Base-by-base conservation (phyloP, 2,797 vertebrate species). In the Microctenopoma lineatum region DNA sequence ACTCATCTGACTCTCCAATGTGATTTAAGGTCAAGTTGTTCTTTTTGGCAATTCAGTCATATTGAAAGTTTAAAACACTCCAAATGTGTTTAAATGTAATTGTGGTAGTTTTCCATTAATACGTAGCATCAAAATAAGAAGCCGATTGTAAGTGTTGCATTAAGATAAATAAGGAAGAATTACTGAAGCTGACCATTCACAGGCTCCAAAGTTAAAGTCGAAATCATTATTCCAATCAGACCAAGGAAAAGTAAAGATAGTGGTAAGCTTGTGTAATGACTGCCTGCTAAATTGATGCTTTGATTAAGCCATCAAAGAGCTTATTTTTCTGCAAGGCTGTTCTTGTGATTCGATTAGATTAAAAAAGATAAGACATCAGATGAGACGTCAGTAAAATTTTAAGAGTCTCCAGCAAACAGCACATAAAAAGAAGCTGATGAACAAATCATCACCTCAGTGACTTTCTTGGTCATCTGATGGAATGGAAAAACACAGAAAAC, bases 231-330 rank as follows among this genome's bases (percentile, higher is more conserved):
- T 89, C 76, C 7, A 51, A 70, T 87, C 83, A 79, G 80, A 77
- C 59, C 57, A 45, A 50, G 75, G 46, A 64, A 54, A 82, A 85
- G 73, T 73, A 62, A 80, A 83, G 70, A 85, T 68, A 60, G 61
- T 73, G 80, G 65, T 75, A 60, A 68, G 74, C 66, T 83, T 80
- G 68, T 63, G 67, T 81, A 84, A 77, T 70, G 68, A 87, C 73
- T 68, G 57, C 63, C 75, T 69, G 70, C 57, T 76, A 81, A 88
- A 84, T 36, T 74, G 73, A 77, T 66, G 70, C 84, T 90, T 90
- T 90, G 79, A 89, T 84, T 80, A 84, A 80, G 63, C 84, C 80
- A 86, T 87, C 81, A 89, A 89, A 91, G 77, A 66, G 13, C 57
- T 39, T 2, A 15, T 80, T 79, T 84, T 77, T 75, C 83, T 88